Base-by-base conservation (phyloP, 1,140 invertebrate species). In the Eueides isabella region DNA sequence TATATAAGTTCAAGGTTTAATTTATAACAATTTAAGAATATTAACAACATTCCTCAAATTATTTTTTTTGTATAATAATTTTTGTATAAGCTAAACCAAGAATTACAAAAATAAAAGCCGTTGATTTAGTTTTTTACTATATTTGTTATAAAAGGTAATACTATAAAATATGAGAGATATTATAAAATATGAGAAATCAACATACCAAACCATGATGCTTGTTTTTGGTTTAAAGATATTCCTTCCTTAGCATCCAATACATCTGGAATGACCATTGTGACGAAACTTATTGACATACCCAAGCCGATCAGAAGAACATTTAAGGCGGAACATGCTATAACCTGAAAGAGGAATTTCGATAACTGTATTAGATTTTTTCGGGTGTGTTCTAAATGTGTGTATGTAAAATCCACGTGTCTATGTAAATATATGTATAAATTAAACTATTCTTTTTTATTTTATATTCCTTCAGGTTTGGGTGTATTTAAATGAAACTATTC, bases 181-280 rank as follows among this genome's bases (percentile, higher is more conserved):
- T 44, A 44, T 9, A 44, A 26, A 55, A 26, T 11, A 55, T 55
- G 11, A 11, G 1, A 55, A 55, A 55, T 14, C 0, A 26, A 28
- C 88, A 77, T 73, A 92, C 91, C 91, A 64, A 92, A 92, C 91
- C 91, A 92, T 0, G 91, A 92, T 0, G 89, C 91, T 33, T 92
- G 88, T 55, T 83, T 83, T 65, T 89, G 82, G 31, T 82, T 89
- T 16, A 92, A 80, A 9, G 89, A 90, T 1, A 92, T 74, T 0
- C 91, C 91, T 71, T 90, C 85, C 44, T 88, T 87, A 0, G 91
- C 91, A n/a, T 91, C 82, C 30, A 91, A 75, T 1, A 92, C 89
- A 16, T 91, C 89, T 12, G 91, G 91, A 44, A 92, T 63, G 16
- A 92, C 89, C 89, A 92, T 90, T 1, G 91, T 92, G 23, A 92